Evolutionary conservation across 2,113 vertebrate genomes (phyloP), one percentile per base, ranked within the genome.

Genomic region (Tragelaphus buxtoni): DNA sequence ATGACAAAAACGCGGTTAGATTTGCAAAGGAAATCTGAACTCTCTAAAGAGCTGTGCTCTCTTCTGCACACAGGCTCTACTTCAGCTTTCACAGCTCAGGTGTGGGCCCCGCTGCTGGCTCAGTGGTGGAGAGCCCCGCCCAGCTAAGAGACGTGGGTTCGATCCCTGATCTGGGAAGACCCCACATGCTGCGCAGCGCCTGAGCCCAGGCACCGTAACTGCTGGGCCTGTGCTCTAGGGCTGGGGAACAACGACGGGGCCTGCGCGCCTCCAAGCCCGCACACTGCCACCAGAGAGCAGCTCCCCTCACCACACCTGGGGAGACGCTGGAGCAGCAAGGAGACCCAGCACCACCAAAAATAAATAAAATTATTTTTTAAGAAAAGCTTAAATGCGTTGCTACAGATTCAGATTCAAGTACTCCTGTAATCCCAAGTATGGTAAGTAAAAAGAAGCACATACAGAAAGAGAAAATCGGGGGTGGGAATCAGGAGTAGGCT

Each of bases 121-220:
- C 42, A 45, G 72, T 1, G 39, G 72, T 16, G 2, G 14, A 76
- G 69, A 72, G 3, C 20, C 22, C 35, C 69, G 35, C 35, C 69
- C 11, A 42, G 5, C 1, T 12, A 20, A 13, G 69, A 42, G 72
- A 45, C 39, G 4, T 42, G 7, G 24, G 72, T 3, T 26, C 3
- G 24, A 28, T 7, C 39, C 35, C 20, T 39, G 69, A 7, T 24
- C 35, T 24, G 35, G 35, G 35, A 13, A 24, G 20, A 11, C 0
- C 69, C 35, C 20, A 42, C 69, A 22, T 7, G 69, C 35, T 72
- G 35, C 1, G 22, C 18, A 13, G 69, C 35, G 24, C 13, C 35
- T 22, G 7, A 2, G 69, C 10, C 35, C 69, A 7, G 3, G 2
- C 20, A 0, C 35, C 4, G 0, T 6, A 5, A 6, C 17, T 11